Evolutionary conservation across 2,888 invertebrate genomes (phyloP).

Genomic region (Scrobipalpa atriplicella): DNA sequence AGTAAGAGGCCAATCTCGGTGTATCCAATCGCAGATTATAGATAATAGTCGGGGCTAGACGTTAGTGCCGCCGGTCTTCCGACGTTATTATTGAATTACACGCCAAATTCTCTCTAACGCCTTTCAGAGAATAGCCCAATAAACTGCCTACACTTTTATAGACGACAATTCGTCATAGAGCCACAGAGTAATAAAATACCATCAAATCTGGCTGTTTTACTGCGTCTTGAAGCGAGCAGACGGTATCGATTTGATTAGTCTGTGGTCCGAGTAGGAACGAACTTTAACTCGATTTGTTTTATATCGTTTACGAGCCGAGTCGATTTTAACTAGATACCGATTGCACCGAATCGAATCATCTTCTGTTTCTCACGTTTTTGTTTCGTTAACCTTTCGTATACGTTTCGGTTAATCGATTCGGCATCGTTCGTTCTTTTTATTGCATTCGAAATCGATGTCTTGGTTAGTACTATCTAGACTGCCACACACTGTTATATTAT

Average conservation of each 20-base stretch:
- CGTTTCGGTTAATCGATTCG: slow-evolving; percentile 65
- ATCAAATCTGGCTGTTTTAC: slow-evolving; percentile 32
- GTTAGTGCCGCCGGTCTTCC: slow-evolving; percentile 77
- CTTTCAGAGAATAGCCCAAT: slow-evolving; percentile 56
- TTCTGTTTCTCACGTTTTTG: slow-evolving; percentile 78
- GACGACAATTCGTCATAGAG: slow-evolving; percentile 54
- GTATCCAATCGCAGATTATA: slow-evolving; percentile 72
- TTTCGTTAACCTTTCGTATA: slow-evolving; percentile 65
- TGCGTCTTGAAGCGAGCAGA: slow-evolving; percentile 42
- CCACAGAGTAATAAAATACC: slow-evolving; percentile 51
- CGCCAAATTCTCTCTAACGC: slow-evolving; percentile 67
- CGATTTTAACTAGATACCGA: slow-evolving; percentile 71
- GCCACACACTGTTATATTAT: slow-evolving; percentile 28
- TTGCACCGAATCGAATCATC: slow-evolving; percentile 59
- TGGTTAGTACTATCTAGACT: slow-evolving; percentile 21
- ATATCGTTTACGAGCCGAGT: slow-evolving; percentile 65
- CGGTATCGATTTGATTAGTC: slow-evolving; percentile 44
- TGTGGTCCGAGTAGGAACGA: slow-evolving; percentile 40
- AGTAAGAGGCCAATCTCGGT: slow-evolving; percentile 61
- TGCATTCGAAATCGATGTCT: slow-evolving; percentile 27
- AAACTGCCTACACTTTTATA: slow-evolving; percentile 61
- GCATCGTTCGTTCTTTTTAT: slow-evolving; percentile 59
- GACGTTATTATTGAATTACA: slow-evolving; percentile 75
- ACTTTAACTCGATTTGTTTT: slow-evolving; percentile 54
- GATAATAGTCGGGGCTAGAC: slow-evolving; percentile 63